Percentiles rank a stretch among this genome's conserved stretches.
phyloP scores from a whole-genome alignment of 2,888 invertebrate species.

The Girardia tigrina region DNA sequence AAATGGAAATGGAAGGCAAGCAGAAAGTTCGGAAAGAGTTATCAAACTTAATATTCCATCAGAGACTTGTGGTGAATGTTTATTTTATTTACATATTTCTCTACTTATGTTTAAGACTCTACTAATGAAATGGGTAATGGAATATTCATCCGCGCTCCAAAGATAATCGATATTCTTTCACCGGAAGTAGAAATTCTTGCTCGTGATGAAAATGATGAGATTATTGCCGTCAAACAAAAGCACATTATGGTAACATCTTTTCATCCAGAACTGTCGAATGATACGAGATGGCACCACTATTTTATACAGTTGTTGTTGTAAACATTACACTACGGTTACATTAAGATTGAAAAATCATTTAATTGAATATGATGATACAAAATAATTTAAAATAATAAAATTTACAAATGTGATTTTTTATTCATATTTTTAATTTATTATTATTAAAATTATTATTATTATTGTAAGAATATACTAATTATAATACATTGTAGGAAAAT shows the following conservation, averaged over 20 bases:
- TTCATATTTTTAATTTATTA: too few species aligned
- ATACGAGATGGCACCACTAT: constrained; percentile 42
- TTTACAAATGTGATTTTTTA: too few species aligned
- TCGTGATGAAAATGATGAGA: constrained; percentile 37
- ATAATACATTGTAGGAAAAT: too few species aligned
- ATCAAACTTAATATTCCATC: neutral
- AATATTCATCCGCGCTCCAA: constrained; percentile 44
- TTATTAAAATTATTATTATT: too few species aligned
- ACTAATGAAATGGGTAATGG: constrained; percentile 37
- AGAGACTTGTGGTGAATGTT: neutral
- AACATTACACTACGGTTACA: too few species aligned
- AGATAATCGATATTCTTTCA: constrained; percentile 39
- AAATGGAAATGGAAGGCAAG: neutral
- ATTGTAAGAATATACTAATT: too few species aligned
- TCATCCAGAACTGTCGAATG: constrained; percentile 44
- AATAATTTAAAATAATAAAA: too few species aligned
- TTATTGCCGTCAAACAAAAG: constrained; percentile 41
- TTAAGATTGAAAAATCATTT: too few species aligned
- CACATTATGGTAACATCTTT: constrained; percentile 42
- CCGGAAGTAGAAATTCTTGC: constrained; percentile 40
- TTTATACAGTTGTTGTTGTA: constrained; percentile 41
- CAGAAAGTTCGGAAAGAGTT: neutral
- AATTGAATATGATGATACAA: too few species aligned
- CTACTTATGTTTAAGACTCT: neutral
- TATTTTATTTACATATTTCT: neutral